Evolutionary conservation across 2,888 invertebrate genomes (phyloP).

Genomic region (Aquatica leii): DNA sequence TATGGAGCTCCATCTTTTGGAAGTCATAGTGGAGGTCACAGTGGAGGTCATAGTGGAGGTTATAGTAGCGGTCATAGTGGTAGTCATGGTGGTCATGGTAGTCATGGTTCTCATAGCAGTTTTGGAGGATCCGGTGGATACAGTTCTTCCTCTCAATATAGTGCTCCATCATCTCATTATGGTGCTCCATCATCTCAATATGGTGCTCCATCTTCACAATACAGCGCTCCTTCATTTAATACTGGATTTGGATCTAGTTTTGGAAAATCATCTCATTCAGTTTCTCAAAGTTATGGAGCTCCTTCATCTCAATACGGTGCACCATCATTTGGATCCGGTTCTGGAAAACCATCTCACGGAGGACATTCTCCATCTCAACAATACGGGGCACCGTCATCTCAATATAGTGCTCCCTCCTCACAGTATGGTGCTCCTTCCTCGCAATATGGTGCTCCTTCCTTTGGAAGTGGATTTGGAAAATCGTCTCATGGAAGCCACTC

Average conservation of each 20-base stretch:
- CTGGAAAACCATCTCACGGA: constrained; percentile 33
- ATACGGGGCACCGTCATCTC: constrained; percentile 47
- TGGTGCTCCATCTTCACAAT: constrained; percentile 44
- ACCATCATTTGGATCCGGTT: constrained; percentile 42
- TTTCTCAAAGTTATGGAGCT: constrained; percentile 53
- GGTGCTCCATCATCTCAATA: constrained; percentile 49
- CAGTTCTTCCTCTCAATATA: constrained; percentile 55
- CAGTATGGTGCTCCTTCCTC: constrained; percentile 47
- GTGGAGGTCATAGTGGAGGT: constrained; percentile 37
- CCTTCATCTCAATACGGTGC: constrained; percentile 45
- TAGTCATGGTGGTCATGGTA: constrained; percentile 45
- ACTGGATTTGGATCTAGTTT: constrained; percentile 27
- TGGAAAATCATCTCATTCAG: constrained; percentile 47
- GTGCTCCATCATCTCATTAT: constrained; percentile 48
- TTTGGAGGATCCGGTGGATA: constrained; percentile 14
- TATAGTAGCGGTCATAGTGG: constrained; percentile 39
- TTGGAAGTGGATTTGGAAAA: constrained; percentile 32
- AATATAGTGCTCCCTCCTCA: constrained; percentile 43
- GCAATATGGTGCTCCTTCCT: constrained; percentile 17
- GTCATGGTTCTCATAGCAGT: too few relatives aligned
- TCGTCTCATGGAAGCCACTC: constrained; percentile 27
- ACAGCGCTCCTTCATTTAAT: constrained; percentile 42
- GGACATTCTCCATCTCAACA: constrained; percentile 48
- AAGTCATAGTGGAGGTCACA: constrained; percentile 35
- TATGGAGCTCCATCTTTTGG: constrained; percentile 48